Percentiles rank a stretch among this genome's conserved stretches.
phyloP scores from a whole-genome alignment of 2,888 invertebrate genomes.

The Gnatocerus cornutus region DNA sequence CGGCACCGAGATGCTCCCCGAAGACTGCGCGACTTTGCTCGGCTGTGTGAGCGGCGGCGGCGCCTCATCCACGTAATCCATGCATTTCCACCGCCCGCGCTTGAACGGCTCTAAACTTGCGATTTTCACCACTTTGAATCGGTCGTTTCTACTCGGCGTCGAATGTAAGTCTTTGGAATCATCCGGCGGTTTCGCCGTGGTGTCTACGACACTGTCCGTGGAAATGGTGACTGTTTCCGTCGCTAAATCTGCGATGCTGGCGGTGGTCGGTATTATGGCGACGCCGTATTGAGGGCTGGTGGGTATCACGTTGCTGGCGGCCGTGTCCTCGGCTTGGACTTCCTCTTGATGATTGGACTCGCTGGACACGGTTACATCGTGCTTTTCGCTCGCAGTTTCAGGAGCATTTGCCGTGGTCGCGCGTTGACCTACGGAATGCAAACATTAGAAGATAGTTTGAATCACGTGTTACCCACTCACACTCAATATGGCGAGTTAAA shows the following conservation, averaged over 20 bases:
- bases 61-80: slow-evolving; percentile 83
- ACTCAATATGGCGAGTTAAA: slow-evolving; percentile 37
- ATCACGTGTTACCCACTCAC: slow-evolving; percentile 50
- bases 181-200: slow-evolving; percentile 70
- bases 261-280: slow-evolving; percentile 73
- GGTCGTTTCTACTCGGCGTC: slow-evolving; percentile 73
- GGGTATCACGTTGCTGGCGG: slow-evolving; percentile 74
- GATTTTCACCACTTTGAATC: slow-evolving; percentile 86
- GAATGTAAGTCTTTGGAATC: slow-evolving; percentile 74
- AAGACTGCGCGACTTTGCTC: slow-evolving; percentile 63
- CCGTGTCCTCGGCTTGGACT: slow-evolving; percentile 55
- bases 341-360: slow-evolving; percentile 60
- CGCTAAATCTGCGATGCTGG: slow-evolving; percentile 49
- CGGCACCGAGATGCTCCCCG: slow-evolving; percentile 60
- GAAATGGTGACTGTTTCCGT: slow-evolving; percentile 59
- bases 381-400: too few species aligned
- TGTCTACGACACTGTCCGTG: slow-evolving; percentile 64
- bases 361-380: slow-evolving; percentile 49
- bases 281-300: slow-evolving; percentile 79
- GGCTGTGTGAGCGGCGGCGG: slow-evolving; percentile 61
- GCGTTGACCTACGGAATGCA: slow-evolving; percentile 70
- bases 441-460: slow-evolving; percentile 37
- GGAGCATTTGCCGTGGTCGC: slow-evolving; percentile 70
- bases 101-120: slow-evolving; percentile 84
- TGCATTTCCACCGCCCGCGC: slow-evolving; percentile 84